Evolutionary conservation across 2,113 vertebrate species (phyloP), one percentile per base, ranked within the genome.

Genomic region (Centropus unirufus): DNA sequence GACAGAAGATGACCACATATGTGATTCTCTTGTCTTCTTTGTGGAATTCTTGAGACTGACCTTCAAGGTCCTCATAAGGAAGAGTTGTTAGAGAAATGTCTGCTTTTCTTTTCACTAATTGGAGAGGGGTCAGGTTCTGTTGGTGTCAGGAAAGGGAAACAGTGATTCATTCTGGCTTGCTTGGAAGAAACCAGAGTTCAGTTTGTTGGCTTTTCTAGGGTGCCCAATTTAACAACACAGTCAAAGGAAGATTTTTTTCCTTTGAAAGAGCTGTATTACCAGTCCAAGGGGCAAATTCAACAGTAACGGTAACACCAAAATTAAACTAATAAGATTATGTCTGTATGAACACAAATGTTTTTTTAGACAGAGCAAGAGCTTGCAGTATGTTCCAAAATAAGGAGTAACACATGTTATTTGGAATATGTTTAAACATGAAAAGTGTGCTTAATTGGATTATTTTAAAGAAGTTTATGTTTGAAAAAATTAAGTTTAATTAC

Each of bases 391-490:
- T 86, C 63, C 29, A 70, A 82, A 88, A 66, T 58, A 88, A 73
- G 24, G 59, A 90, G 14, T 79, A 83, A 69, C 26, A 74, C 23
- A 19, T 68, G 39, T 58, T 87, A 77, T 88, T 94, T 88, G 67
- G 46, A 86, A 24, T 85, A 51, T 30, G 22, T 88, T 92, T 91
- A 80, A 93, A 85, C 11, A 39, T 57, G 29, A 40, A 80, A 73
- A 95, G 73, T 42, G 4, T 78, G 44, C 26, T 87, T 85, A 87
- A 89, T 72, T 87, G 30, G 40, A 67, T 77, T 94, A 39, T 88
- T 95, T 88, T 64, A 59, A 87, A 90, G 30, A 90, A 34, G 13
- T 88, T 89, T 69, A 14, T 76, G 29, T 90, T 95, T 93, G 83
- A 85, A 90, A 90, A 74, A 12, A 76, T 66, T 42, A 64, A 68